These are phyloP conservation scores for Corbicula japonica DNA, from an alignment of 2,888 invertebrate genomes.

Conservation along the genomic window DNA sequence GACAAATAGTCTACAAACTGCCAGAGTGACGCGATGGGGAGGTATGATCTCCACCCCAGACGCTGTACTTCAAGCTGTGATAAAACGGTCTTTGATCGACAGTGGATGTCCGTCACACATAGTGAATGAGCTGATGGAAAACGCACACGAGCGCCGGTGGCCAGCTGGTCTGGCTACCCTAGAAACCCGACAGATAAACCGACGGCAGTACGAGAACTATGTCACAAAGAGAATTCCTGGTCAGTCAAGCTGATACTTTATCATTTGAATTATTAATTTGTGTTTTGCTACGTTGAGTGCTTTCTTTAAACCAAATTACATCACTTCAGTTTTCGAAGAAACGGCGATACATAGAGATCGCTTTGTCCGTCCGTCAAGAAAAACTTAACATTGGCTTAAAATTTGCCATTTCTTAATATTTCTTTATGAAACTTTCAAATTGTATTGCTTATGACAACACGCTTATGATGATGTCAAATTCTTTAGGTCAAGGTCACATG, in stretches of 20 bases:
- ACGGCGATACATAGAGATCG: no score
- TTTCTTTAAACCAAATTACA: no score
- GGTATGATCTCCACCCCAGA: slow-evolving; percentile 99
- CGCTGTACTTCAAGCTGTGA: slow-evolving; percentile 96
- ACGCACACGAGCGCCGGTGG: slow-evolving; percentile 98
- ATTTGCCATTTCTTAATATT: no score
- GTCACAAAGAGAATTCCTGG: slow-evolving; percentile 97
- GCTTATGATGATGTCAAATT: no score
- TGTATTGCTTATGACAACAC: no score
- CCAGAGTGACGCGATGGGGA: slow-evolving; percentile 97
- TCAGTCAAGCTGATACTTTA: slow-evolving; percentile 55
- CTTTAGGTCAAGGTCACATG: no score
- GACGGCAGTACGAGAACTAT: slow-evolving; percentile 97
- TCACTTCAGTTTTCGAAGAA: no score
- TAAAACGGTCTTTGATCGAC: slow-evolving; percentile 96
- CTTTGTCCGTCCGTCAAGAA: no score
- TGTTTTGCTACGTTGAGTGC: no score
- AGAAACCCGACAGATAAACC: slow-evolving; percentile 97
- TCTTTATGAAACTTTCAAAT: no score
- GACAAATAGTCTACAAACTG: slow-evolving; percentile 83
- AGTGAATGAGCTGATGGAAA: slow-evolving; percentile 98
- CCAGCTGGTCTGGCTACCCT: slow-evolving; percentile 95
- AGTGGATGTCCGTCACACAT: slow-evolving; percentile 97
- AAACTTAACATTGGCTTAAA: no score
- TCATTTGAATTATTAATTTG: no score